Evolutionary conservation across 2,797 vertebrate species (phyloP), one percentile per base, ranked within the genome.

Genomic region (Phylloscopus collybita): DNA sequence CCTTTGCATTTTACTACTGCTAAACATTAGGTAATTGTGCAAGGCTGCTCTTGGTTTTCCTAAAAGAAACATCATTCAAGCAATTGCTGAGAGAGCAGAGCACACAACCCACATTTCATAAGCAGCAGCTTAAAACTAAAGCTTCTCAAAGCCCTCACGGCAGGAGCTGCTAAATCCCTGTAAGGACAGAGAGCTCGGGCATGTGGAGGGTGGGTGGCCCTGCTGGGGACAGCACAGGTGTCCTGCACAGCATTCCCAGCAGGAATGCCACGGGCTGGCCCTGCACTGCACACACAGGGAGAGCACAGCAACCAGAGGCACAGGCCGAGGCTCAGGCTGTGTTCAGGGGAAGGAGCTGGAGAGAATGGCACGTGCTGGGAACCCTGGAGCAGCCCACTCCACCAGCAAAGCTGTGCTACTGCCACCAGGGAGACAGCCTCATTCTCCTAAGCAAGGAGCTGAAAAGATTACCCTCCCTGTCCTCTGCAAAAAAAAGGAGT

Each of bases 101-200:
- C 56, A 42, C 9, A 61, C 51, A 90, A 22, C 54, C 45, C 47
- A 27, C 3, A 13, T 76, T 59, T 62, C 66, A 16, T 79, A 73
- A 89, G 87, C 70, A 62, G 65, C 5, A 94, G 89, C 79, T 93
- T 93, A 95, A 93, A 89, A 11, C 59, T 47, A 88, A 93, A 95
- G 91, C 86, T 64, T 60, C 90, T 87, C 67, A 67, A 74, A 86
- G 51, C 27, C 64, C 74, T 70, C 78, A 13, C 6, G 13, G 90
- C 74, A 50, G 23, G 57, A 88, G 65, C 61, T 69, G 72, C 87
- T 78, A 83, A 93, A 87, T 73, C 86, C 57, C 85, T 11, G 56
- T 30, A 47, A 65, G 87, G 92, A 80, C 86, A 60, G 65, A 72
- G 88, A 42, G 64, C 90, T 56, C 1, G 0, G 23, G 60, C 12